Evolutionary conservation across 2,888 invertebrate species (phyloP), one percentile per base, ranked within the genome.

Genomic region (Glyphotaelius pellucidus): DNA sequence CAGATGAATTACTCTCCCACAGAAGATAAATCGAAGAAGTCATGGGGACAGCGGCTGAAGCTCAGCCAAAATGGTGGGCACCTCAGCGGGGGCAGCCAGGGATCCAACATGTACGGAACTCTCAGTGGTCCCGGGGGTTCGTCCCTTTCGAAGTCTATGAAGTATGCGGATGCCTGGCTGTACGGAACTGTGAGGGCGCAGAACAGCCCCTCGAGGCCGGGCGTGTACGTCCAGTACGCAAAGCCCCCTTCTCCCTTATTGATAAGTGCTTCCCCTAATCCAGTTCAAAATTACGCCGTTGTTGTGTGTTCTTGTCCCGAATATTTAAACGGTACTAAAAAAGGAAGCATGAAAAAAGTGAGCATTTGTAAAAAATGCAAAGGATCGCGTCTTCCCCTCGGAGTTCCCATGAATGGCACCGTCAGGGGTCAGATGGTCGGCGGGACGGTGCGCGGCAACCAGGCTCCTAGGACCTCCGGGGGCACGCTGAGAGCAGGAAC

Each of bases 161-260:
- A 97, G 95, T 98, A 98, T 95, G 98, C 98, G 80, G 98, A 98
- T 94, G 98, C 98, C 91, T 98, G 98, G 98, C 96, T 98, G 30
- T 98, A 98, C 94, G 98, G 98, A 94, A 98, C 98, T 80, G 97
- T 98, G 2, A 96, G 97, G 94, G 96, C 96, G 93, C 96, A 96
- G 93, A 96, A 96, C 94, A 95, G 95, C 94, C 95, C 95, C 94
- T 95, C 95, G 91, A 94, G 96, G 94, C 95, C 96, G 84, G 95
- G 96, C 92, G 95, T 96, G 93, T 96, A 96, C 94, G 95, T 96
- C 93, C 94, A 95, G 88, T 96, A 96, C 93, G 94, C 96, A 85
- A 96, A 96, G 93, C 95, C 95, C 38, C 93, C 95, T 92, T 95
- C 96, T 80, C 96, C 96, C 90, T 96, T 96, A 90, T 94, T 96